Percentiles rank a stretch among this genome's conserved stretches.
These are phyloP conservation scores for Cheilosia soror DNA, from an alignment of 2,888 invertebrate species.

Conservation along the genomic window DNA sequence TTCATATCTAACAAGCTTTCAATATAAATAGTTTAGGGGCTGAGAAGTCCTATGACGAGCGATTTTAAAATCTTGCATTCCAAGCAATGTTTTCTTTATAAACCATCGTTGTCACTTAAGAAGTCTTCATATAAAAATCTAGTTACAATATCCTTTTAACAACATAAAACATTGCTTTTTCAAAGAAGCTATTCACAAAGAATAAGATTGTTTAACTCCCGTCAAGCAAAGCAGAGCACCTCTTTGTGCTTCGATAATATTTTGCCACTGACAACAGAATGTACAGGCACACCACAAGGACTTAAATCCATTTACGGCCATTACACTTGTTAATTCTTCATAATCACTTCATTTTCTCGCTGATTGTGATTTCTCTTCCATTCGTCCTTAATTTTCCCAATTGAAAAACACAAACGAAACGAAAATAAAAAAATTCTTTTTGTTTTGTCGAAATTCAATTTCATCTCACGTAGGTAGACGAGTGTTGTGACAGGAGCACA, in stretches of 20 bases:
- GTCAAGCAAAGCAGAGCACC: not conserved
- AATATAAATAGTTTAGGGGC: not conserved
- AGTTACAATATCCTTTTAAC: conserved; percentile 16
- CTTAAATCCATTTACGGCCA: conserved; percentile 71
- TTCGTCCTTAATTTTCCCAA: conserved; percentile 66
- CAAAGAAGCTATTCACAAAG: conserved; percentile 29
- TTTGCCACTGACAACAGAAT: conserved; percentile 14
- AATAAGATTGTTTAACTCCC: not conserved
- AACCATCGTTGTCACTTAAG: not conserved
- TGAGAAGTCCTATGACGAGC: not conserved
- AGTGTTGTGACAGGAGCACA: conserved; percentile 18
- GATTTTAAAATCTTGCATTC: too few species aligned
- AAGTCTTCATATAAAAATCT: too few species aligned
- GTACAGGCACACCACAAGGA: conserved; percentile 22
- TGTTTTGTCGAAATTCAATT: conserved; percentile 29
- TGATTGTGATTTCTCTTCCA: conserved; percentile 51
- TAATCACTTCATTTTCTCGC: conserved; percentile 61
- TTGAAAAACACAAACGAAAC: conserved; percentile 40
- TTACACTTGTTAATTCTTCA: conserved; percentile 69
- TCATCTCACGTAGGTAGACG: conserved; percentile 34
- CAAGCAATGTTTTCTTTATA: not conserved
- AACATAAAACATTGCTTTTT: conserved; percentile 1
- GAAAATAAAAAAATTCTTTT: conserved; percentile 18
- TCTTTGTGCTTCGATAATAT: conserved; percentile 36
- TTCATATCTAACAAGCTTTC: not conserved